Conservation (phyloP, 2,797 vertebrate species). For the Microctenopoma steveboyesi region DNA sequence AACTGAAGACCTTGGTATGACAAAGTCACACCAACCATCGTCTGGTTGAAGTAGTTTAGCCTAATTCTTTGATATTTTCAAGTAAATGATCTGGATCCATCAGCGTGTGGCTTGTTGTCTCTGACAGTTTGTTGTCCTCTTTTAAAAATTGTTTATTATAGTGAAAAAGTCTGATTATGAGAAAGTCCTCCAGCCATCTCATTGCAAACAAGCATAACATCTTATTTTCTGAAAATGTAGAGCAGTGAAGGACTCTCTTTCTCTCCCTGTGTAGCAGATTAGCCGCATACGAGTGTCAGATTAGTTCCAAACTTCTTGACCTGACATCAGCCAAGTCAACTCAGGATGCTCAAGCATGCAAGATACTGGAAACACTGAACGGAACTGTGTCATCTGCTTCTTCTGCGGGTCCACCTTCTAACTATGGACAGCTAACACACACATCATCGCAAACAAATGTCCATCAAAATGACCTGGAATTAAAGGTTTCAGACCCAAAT, state of each 20-base stretch:
- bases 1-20: too few species aligned
- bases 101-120: too few species aligned
- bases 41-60: too few species aligned
- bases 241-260: background rate
- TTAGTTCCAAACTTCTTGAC: constrained; percentile 31
- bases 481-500: too few species aligned
- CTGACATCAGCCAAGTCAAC: constrained; percentile 20
- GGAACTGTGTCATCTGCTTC: constrained; percentile 2
- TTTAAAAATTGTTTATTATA: too few species aligned
- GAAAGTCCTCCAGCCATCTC: too few species aligned
- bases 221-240: too few species aligned
- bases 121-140: too few species aligned
- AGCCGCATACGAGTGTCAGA: constrained; percentile 36
- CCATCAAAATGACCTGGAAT: too few species aligned
- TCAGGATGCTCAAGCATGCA: constrained; percentile 13
- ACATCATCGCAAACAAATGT: background rate
- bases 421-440: constrained; percentile 4
- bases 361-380: background rate
- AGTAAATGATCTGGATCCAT: too few species aligned
- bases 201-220: background rate
- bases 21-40: too few species aligned
- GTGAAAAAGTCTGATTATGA: background rate
- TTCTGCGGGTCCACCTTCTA: constrained; percentile 8
- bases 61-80: too few species aligned
- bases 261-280: background rate